phyloP scores from a whole-genome alignment of 1,140 invertebrate genomes.

The Neodiprion lecontei region DNA sequence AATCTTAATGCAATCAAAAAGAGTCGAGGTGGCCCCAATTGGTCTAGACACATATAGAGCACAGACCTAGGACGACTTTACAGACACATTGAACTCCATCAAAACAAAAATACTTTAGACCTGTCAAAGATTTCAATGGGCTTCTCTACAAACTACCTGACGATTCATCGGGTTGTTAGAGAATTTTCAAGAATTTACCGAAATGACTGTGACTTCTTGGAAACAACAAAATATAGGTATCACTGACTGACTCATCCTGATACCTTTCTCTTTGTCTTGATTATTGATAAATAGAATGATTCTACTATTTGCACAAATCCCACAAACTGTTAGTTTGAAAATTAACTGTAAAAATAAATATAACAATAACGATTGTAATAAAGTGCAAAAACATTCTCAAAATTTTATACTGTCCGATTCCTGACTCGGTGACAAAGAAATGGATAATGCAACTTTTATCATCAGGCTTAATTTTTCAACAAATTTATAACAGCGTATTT shows the following conservation, averaged over 20 bases:
- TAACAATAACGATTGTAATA: no score
- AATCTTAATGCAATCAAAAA: background rate
- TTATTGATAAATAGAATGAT: background rate
- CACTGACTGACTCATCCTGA: background rate
- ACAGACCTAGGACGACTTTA: background rate
- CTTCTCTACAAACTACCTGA: background rate
- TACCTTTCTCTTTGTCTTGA: background rate
- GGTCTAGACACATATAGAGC: background rate
- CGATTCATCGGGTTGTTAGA: no score
- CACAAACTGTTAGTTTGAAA: no score
- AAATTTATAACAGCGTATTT: no score
- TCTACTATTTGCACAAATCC: no score
- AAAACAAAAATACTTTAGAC: conserved; percentile 1
- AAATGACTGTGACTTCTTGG: background rate
- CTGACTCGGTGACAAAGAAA: no score
- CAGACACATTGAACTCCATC: background rate
- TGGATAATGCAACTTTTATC: no score
- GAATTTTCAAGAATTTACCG: background rate
- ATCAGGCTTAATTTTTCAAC: no score
- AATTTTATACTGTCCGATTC: no score
- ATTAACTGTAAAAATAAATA: no score
- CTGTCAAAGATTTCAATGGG: background rate
- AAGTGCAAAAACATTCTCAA: no score
- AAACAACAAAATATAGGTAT: background rate
- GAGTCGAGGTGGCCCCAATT: background rate